Conservation (phyloP, 2,113 vertebrate genomes). For the Scopus umbretta region DNA sequence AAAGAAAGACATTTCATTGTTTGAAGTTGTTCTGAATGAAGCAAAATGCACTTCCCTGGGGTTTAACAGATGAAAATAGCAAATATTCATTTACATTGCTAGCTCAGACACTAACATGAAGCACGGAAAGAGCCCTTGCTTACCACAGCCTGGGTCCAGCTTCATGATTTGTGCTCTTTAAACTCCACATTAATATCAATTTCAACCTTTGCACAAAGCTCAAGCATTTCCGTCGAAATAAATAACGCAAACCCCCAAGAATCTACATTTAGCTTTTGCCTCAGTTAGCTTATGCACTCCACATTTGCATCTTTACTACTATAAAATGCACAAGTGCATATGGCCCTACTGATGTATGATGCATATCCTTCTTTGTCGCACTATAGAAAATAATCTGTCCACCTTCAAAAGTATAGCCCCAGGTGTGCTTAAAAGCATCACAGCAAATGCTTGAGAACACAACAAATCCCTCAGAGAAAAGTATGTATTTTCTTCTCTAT, state of each 20-base stretch:
- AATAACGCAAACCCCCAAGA: not conserved
- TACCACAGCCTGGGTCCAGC: constrained; percentile 18
- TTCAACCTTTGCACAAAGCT: constrained; percentile 34
- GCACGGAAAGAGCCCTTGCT: constrained; percentile 14
- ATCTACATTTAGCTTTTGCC: constrained; percentile 1
- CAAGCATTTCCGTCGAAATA: constrained; percentile 1
- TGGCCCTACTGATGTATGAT: not conserved
- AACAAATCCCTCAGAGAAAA: constrained; percentile 31
- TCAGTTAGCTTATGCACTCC: not conserved
- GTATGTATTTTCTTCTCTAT: not conserved
- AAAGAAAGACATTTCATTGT: constrained; percentile 55
- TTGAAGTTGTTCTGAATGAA: constrained; percentile 58
- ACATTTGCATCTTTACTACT: not conserved
- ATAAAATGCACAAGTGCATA: not conserved
- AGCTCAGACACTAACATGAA: constrained; percentile 42
- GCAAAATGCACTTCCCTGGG: constrained; percentile 56
- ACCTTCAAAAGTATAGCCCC: constrained; percentile 29
- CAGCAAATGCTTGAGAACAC: not conserved
- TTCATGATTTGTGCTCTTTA: constrained; percentile 48
- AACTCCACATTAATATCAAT: constrained; percentile 60
- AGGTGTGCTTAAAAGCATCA: constrained; percentile 6
- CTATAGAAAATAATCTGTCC: constrained; percentile 14
- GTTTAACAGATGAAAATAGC: constrained; percentile 61
- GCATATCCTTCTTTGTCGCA: not conserved
- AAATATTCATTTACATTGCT: constrained; percentile 58